Evolutionary conservation across 2,888 invertebrate genomes (phyloP).

Genomic region (Eustalomyia histrio): DNA sequence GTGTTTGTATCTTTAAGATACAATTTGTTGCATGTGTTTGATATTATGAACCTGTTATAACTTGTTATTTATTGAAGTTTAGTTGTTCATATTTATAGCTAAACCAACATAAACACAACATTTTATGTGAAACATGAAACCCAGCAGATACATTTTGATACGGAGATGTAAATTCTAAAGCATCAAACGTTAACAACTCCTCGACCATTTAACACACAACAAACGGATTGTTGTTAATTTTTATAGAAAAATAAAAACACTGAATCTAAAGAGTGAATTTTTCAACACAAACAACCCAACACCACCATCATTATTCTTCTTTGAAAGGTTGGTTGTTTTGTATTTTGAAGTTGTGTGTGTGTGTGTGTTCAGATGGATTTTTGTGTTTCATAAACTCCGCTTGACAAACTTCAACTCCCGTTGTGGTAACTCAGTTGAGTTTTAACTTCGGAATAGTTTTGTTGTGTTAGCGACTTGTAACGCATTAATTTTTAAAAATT

Average conservation of each 20-base stretch:
- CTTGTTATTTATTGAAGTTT: slow-evolving; percentile 26
- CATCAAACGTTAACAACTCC: slow-evolving; percentile 58
- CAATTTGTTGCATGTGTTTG: neutral
- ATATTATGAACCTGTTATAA: slow-evolving; percentile 30
- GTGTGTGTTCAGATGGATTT: slow-evolving; percentile 9
- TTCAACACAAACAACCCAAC: neutral
- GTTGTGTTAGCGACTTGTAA: slow-evolving; percentile 32
- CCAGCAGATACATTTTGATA: slow-evolving; percentile 28
- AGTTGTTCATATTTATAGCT: neutral
- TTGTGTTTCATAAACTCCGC: slow-evolving; percentile 43
- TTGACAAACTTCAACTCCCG: slow-evolving; percentile 56
- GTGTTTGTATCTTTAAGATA: slow-evolving; percentile 17
- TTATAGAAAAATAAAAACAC: too few species aligned
- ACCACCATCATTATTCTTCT: neutral
- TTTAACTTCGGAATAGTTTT: slow-evolving; percentile 60
- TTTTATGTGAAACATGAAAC: slow-evolving; percentile 29
- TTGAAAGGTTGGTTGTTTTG: neutral
- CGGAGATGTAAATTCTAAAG: slow-evolving; percentile 26
- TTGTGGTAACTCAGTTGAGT: slow-evolving; percentile 64
- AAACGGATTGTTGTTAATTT: slow-evolving; percentile 37
- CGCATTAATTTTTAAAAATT: slow-evolving; percentile 30
- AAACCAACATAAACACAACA: slow-evolving; percentile 34
- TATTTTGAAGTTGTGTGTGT: slow-evolving; percentile 20
- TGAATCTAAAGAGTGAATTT: neutral
- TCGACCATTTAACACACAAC: slow-evolving; percentile 54